phyloP scores from a whole-genome alignment of 2,113 vertebrate species.

The Daubentonia madagascariensis region DNA sequence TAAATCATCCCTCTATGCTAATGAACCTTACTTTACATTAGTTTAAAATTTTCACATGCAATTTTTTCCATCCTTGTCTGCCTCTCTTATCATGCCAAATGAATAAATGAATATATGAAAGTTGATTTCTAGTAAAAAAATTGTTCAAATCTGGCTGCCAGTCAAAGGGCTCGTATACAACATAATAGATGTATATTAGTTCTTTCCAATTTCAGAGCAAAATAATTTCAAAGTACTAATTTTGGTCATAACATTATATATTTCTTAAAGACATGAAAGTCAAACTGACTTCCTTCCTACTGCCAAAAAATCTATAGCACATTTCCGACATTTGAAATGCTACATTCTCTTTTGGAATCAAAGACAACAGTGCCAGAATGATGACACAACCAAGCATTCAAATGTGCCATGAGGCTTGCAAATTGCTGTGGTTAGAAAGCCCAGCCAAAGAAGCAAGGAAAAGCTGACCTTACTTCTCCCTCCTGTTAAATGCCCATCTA shows the following conservation, averaged over 20 bases:
- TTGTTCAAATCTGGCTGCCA: slow-evolving; percentile 33
- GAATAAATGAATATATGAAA: slow-evolving; percentile 72
- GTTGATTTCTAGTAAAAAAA: slow-evolving; percentile 63
- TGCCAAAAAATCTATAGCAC: slow-evolving; percentile 71
- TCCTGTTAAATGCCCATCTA: slow-evolving; percentile 63
- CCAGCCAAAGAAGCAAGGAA: background rate
- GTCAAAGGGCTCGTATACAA: slow-evolving; percentile 35
- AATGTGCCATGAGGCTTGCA: slow-evolving; percentile 72
- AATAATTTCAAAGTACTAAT: slow-evolving; percentile 66
- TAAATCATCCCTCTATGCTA: background rate
- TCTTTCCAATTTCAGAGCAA: slow-evolving; percentile 52
- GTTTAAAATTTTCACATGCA: slow-evolving; percentile 1
- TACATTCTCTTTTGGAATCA: slow-evolving; percentile 75
- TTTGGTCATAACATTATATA: slow-evolving; percentile 66
- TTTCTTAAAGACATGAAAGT: slow-evolving; percentile 57
- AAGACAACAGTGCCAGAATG: slow-evolving; percentile 74
- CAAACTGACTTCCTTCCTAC: slow-evolving; percentile 36
- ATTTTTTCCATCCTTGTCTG: slow-evolving; percentile 10
- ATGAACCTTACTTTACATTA: slow-evolving; percentile 23
- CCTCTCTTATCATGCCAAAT: slow-evolving; percentile 47
- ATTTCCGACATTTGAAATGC: slow-evolving; percentile 76
- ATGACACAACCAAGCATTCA: slow-evolving; percentile 73
- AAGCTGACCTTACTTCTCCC: slow-evolving; percentile 57
- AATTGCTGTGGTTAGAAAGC: slow-evolving; percentile 71
- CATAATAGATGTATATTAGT: slow-evolving; percentile 49